A percentile compares a stretch with the other conserved stretches of the same genome.
These are phyloP conservation scores for Entomobrya multifasciata DNA, from an alignment of 2,888 invertebrate species.

Conservation along the genomic window DNA sequence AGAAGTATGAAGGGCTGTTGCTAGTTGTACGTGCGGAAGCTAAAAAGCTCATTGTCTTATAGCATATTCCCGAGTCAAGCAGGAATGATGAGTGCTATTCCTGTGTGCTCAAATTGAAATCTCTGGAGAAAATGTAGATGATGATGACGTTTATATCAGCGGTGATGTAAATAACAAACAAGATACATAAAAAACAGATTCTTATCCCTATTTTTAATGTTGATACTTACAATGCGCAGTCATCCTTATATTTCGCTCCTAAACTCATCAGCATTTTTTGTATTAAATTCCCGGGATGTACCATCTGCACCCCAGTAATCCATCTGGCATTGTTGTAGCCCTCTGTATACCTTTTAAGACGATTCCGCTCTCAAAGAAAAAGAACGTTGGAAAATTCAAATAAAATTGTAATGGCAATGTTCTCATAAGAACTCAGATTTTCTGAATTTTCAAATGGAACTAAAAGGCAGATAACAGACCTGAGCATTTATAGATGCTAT, in stretches of 20 bases:
- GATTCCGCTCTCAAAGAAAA: too few species aligned
- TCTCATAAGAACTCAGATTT: constrained; percentile 55
- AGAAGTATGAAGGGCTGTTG: background rate
- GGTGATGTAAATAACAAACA: background rate
- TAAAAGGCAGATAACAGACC: background rate
- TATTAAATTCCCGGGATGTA: background rate
- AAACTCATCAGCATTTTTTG: background rate
- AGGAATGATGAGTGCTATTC: background rate
- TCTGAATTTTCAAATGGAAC: background rate
- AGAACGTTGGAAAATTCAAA: background rate
- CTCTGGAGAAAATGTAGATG: constrained; percentile 3
- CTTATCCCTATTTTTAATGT: background rate
- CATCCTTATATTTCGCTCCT: background rate
- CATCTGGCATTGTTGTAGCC: background rate
- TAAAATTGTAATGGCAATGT: background rate
- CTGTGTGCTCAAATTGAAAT: background rate
- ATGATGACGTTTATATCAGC: constrained; percentile 6
- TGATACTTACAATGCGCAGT: background rate
- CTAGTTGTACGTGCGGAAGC: constrained; percentile 23
- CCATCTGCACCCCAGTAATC: background rate
- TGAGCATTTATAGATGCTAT: background rate
- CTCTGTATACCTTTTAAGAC: too few species aligned
- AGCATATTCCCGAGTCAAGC: too few species aligned
- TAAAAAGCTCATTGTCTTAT: constrained; percentile 1
- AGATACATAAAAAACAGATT: background rate